Evolutionary conservation across 2,797 vertebrate species (phyloP).

Genomic region (Syngnathus acus): DNA sequence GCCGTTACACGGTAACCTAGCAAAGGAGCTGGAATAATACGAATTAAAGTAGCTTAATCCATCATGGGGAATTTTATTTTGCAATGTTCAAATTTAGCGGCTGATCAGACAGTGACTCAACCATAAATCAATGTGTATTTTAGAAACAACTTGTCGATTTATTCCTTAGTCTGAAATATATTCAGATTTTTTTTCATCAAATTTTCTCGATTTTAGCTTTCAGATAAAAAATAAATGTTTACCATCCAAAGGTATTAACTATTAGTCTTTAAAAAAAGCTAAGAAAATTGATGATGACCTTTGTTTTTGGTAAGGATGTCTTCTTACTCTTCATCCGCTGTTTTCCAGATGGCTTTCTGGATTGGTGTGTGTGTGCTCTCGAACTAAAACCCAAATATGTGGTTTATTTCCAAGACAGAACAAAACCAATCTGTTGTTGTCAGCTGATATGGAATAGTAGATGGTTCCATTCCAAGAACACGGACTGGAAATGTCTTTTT

Average conservation of each 20-base stretch:
- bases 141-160: too few species aligned
- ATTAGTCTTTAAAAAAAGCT: too few species aligned
- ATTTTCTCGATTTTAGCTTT: too few species aligned
- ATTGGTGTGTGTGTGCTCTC: background rate
- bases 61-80: background rate
- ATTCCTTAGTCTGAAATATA: too few species aligned
- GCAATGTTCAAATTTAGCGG: background rate
- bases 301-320: too few species aligned
- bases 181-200: too few species aligned
- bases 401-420: background rate
- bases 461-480: background rate
- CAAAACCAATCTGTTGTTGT: background rate
- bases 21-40: background rate
- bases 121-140: background rate
- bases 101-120: background rate
- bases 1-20: background rate
- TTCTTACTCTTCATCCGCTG: background rate
- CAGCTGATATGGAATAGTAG: background rate
- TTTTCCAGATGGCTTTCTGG: background rate
- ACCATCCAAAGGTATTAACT: too few species aligned
- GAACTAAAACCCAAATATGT: background rate
- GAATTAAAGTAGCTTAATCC: background rate
- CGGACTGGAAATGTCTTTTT: conserved; percentile 1
- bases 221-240: too few species aligned
- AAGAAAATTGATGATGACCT: too few species aligned